These are phyloP conservation scores for Brachypteracias leptosomus DNA, from an alignment of 2,113 vertebrate species.

Conservation along the genomic window DNA sequence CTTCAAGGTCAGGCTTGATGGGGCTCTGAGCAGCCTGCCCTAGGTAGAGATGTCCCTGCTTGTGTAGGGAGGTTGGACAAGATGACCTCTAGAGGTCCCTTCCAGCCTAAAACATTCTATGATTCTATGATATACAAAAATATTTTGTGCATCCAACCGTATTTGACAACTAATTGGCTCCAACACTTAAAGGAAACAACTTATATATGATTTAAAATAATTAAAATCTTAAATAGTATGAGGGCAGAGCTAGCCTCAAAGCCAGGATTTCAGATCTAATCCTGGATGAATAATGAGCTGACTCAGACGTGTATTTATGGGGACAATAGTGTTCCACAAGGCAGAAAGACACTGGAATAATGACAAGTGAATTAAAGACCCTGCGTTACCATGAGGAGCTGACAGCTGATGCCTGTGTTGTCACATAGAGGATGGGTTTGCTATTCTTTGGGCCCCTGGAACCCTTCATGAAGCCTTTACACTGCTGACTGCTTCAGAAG, in stretches of 20 bases:
- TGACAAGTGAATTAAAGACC: constrained; percentile 68
- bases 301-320: constrained; percentile 52
- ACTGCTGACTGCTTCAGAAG: constrained; percentile 16
- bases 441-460: constrained; percentile 44
- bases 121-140: too few relatives aligned
- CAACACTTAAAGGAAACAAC: not conserved
- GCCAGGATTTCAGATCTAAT: constrained; percentile 51
- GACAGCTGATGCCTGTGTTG: constrained; percentile 58
- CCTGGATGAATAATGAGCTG: constrained; percentile 57
- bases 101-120: too few relatives aligned
- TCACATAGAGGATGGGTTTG: constrained; percentile 50
- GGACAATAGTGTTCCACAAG: constrained; percentile 45
- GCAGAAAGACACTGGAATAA: constrained; percentile 60
- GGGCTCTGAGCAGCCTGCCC: too few relatives aligned
- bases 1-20: too few relatives aligned
- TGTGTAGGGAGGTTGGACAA: too few relatives aligned
- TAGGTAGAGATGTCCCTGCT: too few relatives aligned
- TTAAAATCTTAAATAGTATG: not conserved
- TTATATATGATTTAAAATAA: constrained; percentile 43
- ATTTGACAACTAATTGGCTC: not conserved
- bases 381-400: not conserved
- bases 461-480: constrained; percentile 16
- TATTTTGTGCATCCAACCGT: not conserved
- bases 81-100: too few relatives aligned
- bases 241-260: constrained; percentile 15